A percentile compares a stretch with the other conserved stretches of the same genome.
Evolutionary conservation across 2,888 invertebrate species (phyloP).

Genomic region (Noctuana brunneofusca): DNA sequence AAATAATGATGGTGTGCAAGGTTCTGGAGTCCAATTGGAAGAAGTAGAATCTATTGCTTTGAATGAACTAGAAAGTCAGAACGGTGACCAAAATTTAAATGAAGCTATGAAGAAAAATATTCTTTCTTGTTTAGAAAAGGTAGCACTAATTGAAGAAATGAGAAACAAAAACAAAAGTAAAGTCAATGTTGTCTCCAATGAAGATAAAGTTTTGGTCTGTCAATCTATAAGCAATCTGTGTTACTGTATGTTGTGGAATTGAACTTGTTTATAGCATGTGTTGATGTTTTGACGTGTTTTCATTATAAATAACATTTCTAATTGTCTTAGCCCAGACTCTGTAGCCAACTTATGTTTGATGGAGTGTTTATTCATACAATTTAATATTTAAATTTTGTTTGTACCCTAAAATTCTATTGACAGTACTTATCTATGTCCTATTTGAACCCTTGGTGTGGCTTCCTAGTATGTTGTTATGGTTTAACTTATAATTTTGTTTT

Average conservation of each 20-base stretch:
- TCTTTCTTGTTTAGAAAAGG: conserved; percentile 74
- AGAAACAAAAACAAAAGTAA: conserved; percentile 62
- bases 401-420: conserved; percentile 20
- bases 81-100: conserved; percentile 64
- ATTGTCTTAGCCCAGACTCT: conserved; percentile 4
- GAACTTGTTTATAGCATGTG: conserved; percentile 30
- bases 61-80: conserved; percentile 46
- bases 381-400: conserved; percentile 16
- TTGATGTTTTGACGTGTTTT: conserved; percentile 18
- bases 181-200: conserved; percentile 44
- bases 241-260: conserved; percentile 36
- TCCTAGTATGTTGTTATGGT: background rate
- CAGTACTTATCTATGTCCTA: conserved; percentile 19
- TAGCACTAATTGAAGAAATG: conserved; percentile 71
- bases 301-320: conserved; percentile 29
- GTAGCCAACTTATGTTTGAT: conserved; percentile 11
- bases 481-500: conserved; percentile 6
- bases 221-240: conserved; percentile 56
- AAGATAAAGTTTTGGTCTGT: conserved; percentile 70
- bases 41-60: conserved; percentile 51
- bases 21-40: conserved; percentile 46
- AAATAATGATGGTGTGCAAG: conserved; percentile 35
- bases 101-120: conserved; percentile 70
- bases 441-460: conserved; percentile 12
- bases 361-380: conserved; percentile 6